Evolutionary conservation across 2,797 vertebrate genomes (phyloP).

Genomic region (Eospalax fontanierii): DNA sequence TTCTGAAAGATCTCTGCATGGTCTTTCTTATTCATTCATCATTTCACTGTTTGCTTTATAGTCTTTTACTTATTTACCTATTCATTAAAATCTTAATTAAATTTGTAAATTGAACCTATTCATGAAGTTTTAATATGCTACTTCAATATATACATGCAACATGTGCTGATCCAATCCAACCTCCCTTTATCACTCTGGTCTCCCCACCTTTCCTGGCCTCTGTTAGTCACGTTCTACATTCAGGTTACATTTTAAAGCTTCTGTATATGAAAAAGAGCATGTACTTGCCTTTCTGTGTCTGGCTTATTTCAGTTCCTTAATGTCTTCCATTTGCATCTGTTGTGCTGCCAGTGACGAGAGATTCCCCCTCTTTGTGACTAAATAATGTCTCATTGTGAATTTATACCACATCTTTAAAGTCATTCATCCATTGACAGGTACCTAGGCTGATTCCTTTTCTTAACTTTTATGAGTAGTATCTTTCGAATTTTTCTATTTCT

Average conservation of each 20-base stretch:
- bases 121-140: background rate
- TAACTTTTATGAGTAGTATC: background rate
- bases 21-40: background rate
- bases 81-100: background rate
- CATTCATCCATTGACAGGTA: background rate
- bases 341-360: background rate
- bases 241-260: background rate
- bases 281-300: background rate
- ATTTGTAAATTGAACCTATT: background rate
- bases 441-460: background rate
- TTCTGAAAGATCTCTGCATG: background rate
- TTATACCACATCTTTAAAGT: background rate
- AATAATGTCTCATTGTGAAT: background rate
- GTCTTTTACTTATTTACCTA: background rate
- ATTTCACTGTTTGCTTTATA: background rate
- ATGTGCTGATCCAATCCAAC: no score
- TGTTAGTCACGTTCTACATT: background rate
- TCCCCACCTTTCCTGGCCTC: background rate
- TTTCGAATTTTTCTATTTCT: constrained; percentile 27
- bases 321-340: background rate
- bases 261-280: background rate
- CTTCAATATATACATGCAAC: background rate
- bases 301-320: background rate
- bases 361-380: background rate
- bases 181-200: background rate